Conservation (phyloP, 2,797 vertebrate species). For the Octomys mimax region DNA sequence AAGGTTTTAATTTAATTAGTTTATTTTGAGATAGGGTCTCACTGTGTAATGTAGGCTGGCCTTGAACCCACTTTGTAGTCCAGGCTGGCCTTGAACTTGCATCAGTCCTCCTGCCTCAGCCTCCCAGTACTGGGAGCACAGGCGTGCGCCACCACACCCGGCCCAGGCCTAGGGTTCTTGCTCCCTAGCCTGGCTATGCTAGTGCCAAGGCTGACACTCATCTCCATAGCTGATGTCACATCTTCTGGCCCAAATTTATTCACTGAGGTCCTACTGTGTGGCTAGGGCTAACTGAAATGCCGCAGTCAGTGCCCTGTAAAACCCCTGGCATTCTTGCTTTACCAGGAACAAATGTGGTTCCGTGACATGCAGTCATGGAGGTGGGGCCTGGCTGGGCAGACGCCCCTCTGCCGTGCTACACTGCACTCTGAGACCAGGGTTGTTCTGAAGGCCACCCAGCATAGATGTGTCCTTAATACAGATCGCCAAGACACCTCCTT, state of each 20-base stretch:
- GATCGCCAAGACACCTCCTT: neutral
- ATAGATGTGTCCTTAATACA: neutral
- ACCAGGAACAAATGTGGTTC: neutral
- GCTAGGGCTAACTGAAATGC: neutral
- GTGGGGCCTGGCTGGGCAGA: neutral
- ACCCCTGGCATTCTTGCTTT: neutral
- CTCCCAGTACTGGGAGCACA: no score
- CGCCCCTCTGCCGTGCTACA: rapidly evolving
- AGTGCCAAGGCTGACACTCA: neutral
- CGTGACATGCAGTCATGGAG: rapidly evolving
- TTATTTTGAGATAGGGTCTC: no score
- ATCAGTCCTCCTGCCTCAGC: no score
- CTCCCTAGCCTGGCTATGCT: neutral
- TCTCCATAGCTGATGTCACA: rapidly evolving
- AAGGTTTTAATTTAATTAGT: no score
- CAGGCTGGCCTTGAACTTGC: no score
- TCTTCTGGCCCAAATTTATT: neutral
- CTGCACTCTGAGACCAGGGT: neutral
- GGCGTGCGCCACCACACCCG: no score
- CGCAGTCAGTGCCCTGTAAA: neutral
- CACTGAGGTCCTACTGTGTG: neutral
- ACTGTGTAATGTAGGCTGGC: no score
- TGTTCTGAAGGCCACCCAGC: neutral
- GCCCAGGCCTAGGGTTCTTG: neutral
- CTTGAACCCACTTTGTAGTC: no score